Evolutionary conservation across 2,113 vertebrate genomes (phyloP).

Genomic region (Clupea harengus): DNA sequence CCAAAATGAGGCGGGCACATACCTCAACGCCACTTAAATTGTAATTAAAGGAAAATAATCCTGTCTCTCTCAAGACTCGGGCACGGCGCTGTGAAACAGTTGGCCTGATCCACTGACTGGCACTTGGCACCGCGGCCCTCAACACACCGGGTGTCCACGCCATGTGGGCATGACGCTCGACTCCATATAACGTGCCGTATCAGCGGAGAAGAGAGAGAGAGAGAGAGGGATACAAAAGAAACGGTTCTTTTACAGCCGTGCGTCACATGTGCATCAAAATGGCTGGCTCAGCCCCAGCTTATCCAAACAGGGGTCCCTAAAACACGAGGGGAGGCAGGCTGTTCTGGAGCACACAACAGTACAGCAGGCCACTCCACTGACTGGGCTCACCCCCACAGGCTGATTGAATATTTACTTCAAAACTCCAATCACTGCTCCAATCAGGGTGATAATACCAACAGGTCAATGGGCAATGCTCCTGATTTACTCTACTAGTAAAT

Average conservation of each 20-base stretch:
- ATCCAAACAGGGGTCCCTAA: constrained; percentile 32
- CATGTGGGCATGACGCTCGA: not conserved
- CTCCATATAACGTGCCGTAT: constrained; percentile 12
- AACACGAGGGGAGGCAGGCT: not conserved
- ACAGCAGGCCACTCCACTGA: not conserved
- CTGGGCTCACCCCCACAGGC: not conserved
- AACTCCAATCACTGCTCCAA: constrained; percentile 19
- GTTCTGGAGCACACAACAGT: not conserved
- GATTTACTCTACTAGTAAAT: constrained; percentile 59
- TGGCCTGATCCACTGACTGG: constrained; percentile 27
- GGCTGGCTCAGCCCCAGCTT: constrained; percentile 17
- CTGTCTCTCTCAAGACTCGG: constrained; percentile 29
- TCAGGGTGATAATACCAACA: constrained; percentile 37
- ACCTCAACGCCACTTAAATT: constrained; percentile 56
- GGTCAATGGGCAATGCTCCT: constrained; percentile 29
- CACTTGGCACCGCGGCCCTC: not conserved
- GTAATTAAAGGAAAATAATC: constrained; percentile 61
- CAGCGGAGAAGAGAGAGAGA: not conserved
- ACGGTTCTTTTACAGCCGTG: constrained; percentile 48
- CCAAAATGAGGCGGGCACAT: constrained; percentile 51
- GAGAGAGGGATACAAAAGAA: not conserved
- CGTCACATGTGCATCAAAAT: constrained; percentile 44
- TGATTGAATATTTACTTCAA: not conserved
- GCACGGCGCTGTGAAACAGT: constrained; percentile 12
- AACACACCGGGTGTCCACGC: constrained; percentile 9